These are phyloP conservation scores for Lepeophtheirus salmonis DNA, from an alignment of 1,140 invertebrate species.

Conservation along the genomic window DNA sequence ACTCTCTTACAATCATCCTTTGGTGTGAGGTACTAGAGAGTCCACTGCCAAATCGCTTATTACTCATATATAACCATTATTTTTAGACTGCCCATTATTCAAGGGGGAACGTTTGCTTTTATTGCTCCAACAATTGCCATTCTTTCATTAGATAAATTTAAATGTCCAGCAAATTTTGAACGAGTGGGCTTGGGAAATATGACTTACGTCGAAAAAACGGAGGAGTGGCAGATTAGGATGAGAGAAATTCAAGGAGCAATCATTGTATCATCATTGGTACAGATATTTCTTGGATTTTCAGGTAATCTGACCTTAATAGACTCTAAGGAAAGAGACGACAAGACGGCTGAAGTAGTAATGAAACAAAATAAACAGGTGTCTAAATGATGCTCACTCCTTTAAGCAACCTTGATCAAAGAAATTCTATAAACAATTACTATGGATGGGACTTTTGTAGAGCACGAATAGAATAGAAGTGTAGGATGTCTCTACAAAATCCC, in stretches of 20 bases:
- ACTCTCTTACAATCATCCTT: constrained; percentile 59
- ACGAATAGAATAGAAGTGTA: no score
- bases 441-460: no score
- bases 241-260: constrained; percentile 64
- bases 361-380: no score
- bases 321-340: no score
- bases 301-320: constrained; percentile 29
- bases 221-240: constrained; percentile 57
- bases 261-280: constrained; percentile 53
- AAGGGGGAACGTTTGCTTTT: constrained; percentile 66
- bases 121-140: constrained; percentile 65
- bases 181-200: constrained; percentile 16
- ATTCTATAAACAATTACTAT: no score
- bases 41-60: neutral
- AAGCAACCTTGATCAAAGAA: no score
- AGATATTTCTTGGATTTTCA: constrained; percentile 48
- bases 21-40: constrained; percentile 43
- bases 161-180: constrained; percentile 39
- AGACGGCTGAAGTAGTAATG: no score
- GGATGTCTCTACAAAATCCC: no score
- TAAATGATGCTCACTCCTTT: no score
- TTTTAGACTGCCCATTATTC: constrained; percentile 42
- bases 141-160: constrained; percentile 50
- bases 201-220: constrained; percentile 35
- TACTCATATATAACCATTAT: no score